These are phyloP conservation scores for Heliothis peltigera DNA, from an alignment of 2,888 invertebrate genomes.

Conservation along the genomic window DNA sequence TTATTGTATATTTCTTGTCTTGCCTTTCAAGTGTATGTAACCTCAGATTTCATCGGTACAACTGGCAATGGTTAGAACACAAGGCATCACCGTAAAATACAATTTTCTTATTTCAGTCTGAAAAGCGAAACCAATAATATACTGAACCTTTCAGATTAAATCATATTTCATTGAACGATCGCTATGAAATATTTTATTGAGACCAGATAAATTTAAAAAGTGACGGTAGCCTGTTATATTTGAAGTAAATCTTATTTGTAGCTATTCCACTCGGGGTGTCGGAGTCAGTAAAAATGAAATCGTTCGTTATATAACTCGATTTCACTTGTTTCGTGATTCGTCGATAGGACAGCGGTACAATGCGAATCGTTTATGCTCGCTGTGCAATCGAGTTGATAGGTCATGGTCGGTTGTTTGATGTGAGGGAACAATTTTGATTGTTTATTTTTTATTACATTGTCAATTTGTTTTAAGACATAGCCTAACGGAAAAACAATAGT, in stretches of 20 bases:
- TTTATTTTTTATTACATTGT: too few relatives aligned
- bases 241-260: slow-evolving; percentile 14
- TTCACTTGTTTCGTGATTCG: background rate
- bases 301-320: background rate
- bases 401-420: too few relatives aligned
- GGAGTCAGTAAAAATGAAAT: background rate
- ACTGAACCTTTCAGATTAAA: slow-evolving; percentile 12
- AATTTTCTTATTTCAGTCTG: background rate
- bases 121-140: background rate
- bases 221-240: slow-evolving; percentile 4
- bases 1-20: too few relatives aligned
- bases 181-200: slow-evolving; percentile 8
- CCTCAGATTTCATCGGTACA: too few relatives aligned
- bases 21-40: too few relatives aligned
- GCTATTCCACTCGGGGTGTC: background rate
- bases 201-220: slow-evolving; percentile 19
- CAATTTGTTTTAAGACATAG: too few relatives aligned
- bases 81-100: background rate
- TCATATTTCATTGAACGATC: slow-evolving; percentile 8
- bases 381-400: too few relatives aligned
- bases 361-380: background rate
- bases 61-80: background rate
- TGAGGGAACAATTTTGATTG: too few relatives aligned
- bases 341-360: background rate
- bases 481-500: too few relatives aligned